Evolutionary conservation across 2,888 invertebrate genomes (phyloP).

Genomic region (Lithosia quadra): DNA sequence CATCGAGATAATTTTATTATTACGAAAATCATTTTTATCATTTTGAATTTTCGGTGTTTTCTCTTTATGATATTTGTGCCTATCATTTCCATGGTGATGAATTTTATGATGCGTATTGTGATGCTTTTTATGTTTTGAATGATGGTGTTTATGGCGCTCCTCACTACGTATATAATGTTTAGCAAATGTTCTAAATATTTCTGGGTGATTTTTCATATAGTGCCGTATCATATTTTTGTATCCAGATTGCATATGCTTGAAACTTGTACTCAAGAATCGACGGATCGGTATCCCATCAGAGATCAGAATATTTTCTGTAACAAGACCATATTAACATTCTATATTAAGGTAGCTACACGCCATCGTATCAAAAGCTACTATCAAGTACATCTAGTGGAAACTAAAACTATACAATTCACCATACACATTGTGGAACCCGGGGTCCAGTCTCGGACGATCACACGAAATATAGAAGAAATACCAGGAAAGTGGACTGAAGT

Average conservation of each 20-base stretch:
- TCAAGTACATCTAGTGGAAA: too few species aligned
- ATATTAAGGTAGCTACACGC: too few species aligned
- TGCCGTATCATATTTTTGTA: constrained; percentile 26
- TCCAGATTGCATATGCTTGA: constrained; percentile 7
- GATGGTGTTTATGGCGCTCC: constrained; percentile 9
- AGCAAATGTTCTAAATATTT: constrained; percentile 27
- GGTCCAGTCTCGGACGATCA: too few species aligned
- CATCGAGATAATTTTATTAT: background rate
- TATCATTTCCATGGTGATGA: constrained; percentile 6
- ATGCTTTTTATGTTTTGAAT: constrained; percentile 13
- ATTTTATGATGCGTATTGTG: constrained; percentile 11
- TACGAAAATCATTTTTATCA: background rate
- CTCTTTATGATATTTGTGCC: background rate
- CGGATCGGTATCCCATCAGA: background rate
- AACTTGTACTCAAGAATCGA: background rate
- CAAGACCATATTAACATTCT: background rate
- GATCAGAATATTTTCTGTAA: constrained; percentile 3
- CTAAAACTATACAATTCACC: too few species aligned
- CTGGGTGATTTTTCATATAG: constrained; percentile 26
- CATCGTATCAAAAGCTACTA: too few species aligned
- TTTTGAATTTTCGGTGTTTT: background rate
- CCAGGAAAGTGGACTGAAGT: too few species aligned
- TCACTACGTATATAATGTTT: constrained; percentile 16
- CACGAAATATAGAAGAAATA: too few species aligned
- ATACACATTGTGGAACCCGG: too few species aligned